Base-by-base conservation (phyloP, 1,140 invertebrate species). In the Polypedilum pembai region DNA sequence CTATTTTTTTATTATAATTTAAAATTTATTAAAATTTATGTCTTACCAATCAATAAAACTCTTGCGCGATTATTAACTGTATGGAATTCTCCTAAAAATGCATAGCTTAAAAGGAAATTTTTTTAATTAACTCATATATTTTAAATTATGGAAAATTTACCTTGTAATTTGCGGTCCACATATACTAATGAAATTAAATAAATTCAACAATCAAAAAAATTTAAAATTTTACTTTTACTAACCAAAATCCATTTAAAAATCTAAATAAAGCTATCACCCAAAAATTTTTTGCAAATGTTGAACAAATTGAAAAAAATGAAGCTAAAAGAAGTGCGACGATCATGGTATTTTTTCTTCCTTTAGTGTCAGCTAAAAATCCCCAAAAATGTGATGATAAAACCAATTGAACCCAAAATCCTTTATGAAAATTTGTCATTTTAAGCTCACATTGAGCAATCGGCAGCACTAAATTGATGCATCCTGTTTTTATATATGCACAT, bases 311-410 rank as follows among this genome's bases (percentile, higher is more conserved):
- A 75, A 88, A 87, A 0, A 91, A 76, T 1, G 86, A 85, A 75
- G 92, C 90, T 0, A 90, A 79, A 0, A 87, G 77, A 76, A 91
- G 88, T 0, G 91, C 90, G 17, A 86, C 85, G 7, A 91, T 82
- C 73, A 94, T 83, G 4, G 92, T 85, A 3, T 86, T 85, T 18
- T 87, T 85, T 0, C 93, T 85, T 0, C 93, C 93, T 21, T 86
- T 83, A 0, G 89, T 88, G 79, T 95, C 93, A 0, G 91, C 90
- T 15, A 94, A 77, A 74, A 89, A 92, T 40, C 93, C 93, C 92
- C 92, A 94, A 40, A 92, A 80, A 79, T 86, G 86, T 0, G 85
- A 86, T 12, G 83, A 86, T 7, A 86, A 77, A 56, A 87, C 86
- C 85, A 21, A 86, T 84, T 0, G 88, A 89, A 40, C 89, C 88